phyloP scores from a whole-genome alignment of 2,113 vertebrate genomes.

The Phrynocephalus versicolor region DNA sequence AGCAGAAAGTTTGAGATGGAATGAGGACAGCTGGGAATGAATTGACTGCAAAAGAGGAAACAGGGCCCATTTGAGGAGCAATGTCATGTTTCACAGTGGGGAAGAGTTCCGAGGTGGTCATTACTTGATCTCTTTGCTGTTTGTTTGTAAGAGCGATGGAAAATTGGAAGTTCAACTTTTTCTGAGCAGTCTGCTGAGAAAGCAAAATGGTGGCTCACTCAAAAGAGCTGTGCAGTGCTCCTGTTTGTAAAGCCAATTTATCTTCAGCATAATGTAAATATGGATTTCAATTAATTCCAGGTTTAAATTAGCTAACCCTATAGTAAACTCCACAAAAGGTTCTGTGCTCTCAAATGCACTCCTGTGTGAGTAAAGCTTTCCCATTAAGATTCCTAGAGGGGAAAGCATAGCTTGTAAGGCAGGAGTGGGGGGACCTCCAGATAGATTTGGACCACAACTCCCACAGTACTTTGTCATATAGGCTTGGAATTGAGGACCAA shows the following conservation, averaged over 20 bases:
- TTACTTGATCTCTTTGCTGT: conserved; percentile 27
- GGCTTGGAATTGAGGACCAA: too few relatives aligned
- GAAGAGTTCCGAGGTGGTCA: neutral
- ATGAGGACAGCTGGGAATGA: conserved; percentile 12
- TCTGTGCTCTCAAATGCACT: neutral
- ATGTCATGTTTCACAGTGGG: conserved; percentile 35
- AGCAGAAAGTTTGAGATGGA: conserved; percentile 15
- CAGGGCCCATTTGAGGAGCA: conserved; percentile 33
- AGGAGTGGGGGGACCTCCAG: too few relatives aligned
- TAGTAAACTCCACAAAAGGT: neutral
- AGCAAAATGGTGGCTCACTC: conserved; percentile 39
- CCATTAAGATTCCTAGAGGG: neutral
- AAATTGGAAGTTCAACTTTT: conserved; percentile 27
- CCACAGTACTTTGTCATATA: too few relatives aligned
- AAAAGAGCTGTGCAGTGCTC: conserved; percentile 41
- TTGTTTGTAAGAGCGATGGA: conserved; percentile 40
- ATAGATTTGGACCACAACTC: too few relatives aligned
- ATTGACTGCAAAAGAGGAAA: conserved; percentile 20
- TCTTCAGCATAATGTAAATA: neutral
- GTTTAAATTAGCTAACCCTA: neutral
- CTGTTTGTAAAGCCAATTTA: conserved; percentile 28
- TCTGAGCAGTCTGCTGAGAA: conserved; percentile 45
- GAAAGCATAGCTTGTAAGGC: neutral
- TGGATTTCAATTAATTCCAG: neutral
- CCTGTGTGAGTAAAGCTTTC: neutral